A percentile compares a stretch with the other conserved stretches of the same genome.
phyloP scores from a whole-genome alignment of 2,888 invertebrate genomes.

The Blastobasis lacticolella region DNA sequence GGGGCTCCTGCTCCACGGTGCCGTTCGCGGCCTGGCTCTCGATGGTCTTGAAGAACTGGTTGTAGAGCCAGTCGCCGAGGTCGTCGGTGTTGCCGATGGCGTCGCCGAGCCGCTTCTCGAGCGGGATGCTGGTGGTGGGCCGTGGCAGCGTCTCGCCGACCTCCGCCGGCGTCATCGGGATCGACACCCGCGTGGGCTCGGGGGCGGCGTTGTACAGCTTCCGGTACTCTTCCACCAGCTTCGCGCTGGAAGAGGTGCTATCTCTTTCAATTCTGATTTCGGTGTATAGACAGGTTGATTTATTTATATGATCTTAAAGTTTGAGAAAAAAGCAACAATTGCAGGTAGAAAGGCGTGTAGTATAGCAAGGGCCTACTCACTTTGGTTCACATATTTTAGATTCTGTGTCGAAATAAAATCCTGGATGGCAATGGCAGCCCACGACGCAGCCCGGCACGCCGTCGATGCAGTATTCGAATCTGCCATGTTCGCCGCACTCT shows the following conservation, averaged over 20 bases:
- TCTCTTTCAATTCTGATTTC: too few relatives aligned
- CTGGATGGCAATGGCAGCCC: slow-evolving; percentile 64
- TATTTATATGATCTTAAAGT: too few relatives aligned
- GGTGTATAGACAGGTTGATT: too few relatives aligned
- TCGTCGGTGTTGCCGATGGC: slow-evolving; percentile 47
- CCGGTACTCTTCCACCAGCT: slow-evolving; percentile 37
- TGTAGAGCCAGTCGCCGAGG: slow-evolving; percentile 62
- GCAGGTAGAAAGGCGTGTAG: not conserved
- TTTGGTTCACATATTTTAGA: slow-evolving; percentile 63
- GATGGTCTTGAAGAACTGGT: slow-evolving; percentile 63
- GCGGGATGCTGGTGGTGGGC: slow-evolving; percentile 19
- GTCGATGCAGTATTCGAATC: slow-evolving; percentile 62
- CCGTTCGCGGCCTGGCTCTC: slow-evolving; percentile 59
- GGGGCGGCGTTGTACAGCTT: slow-evolving; percentile 29
- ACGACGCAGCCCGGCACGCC: slow-evolving; percentile 56
- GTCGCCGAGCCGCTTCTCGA: slow-evolving; percentile 36
- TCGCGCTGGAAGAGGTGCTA: slow-evolving; percentile 34
- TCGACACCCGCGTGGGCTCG: slow-evolving; percentile 27
- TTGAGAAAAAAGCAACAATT: too few relatives aligned
- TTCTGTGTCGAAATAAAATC: slow-evolving; percentile 61
- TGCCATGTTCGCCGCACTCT: slow-evolving; percentile 62
- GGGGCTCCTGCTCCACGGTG: slow-evolving; percentile 27
- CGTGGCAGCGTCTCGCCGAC: slow-evolving; percentile 16
- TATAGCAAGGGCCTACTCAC: slow-evolving; percentile 24
- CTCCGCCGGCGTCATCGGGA: slow-evolving; percentile 12